A percentile compares a stretch with the other conserved stretches of the same genome.
These are phyloP conservation scores for Mystacides longicornis DNA, from an alignment of 2,888 invertebrate species.

Conservation along the genomic window DNA sequence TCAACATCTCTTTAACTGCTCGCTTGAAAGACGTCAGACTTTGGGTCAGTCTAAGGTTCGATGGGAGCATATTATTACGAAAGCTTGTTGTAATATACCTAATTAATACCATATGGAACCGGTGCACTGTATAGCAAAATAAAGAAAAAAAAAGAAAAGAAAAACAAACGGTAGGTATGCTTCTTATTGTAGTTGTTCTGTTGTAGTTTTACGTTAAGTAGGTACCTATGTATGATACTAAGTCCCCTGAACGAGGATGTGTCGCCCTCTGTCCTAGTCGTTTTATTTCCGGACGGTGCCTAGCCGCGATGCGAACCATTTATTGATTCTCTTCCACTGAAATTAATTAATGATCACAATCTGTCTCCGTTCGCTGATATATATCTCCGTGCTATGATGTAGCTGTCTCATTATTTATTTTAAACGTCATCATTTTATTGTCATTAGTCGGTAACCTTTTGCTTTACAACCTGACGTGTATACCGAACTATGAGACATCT, in stretches of 20 bases:
- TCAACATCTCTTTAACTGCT: neutral
- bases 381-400: neutral
- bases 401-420: neutral
- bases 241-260: neutral
- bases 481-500: too few relatives aligned
- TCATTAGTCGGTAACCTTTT: too few relatives aligned
- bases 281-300: neutral
- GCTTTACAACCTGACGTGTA: too few relatives aligned
- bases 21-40: neutral
- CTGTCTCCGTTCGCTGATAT: neutral
- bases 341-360: neutral
- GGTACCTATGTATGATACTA: too few relatives aligned
- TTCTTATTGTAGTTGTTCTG: too few relatives aligned
- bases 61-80: neutral
- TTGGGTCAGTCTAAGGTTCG: neutral
- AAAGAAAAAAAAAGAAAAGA: too few relatives aligned
- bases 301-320: constrained; percentile 1
- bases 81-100: too few relatives aligned
- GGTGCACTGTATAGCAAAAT: too few relatives aligned
- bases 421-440: neutral
- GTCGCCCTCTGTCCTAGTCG: constrained; percentile 1
- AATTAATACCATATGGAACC: too few relatives aligned
- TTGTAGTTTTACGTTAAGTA: too few relatives aligned
- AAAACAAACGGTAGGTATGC: too few relatives aligned
- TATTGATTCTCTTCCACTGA: neutral